Evolutionary conservation across 2,113 vertebrate species (phyloP).

Genomic region (Eolophus roseicapilla): DNA sequence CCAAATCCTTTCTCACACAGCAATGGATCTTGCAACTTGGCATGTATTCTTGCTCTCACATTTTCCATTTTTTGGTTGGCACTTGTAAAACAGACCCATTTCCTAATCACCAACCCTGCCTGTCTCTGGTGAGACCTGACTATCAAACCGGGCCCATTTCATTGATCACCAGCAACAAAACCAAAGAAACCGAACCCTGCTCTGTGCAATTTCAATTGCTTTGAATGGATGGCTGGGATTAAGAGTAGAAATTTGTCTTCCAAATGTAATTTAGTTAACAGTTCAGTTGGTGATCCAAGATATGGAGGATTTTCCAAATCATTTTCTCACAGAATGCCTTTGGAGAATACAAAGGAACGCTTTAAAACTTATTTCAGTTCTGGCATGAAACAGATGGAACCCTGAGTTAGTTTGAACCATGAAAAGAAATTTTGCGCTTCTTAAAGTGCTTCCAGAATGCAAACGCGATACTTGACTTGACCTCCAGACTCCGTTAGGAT

Average conservation of each 20-base stretch:
- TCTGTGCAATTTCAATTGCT: not conserved
- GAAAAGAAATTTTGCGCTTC: not conserved
- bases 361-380: not conserved
- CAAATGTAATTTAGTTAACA: not conserved
- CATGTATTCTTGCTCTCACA: not conserved
- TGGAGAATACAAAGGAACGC: not conserved
- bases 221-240: not conserved
- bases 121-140: not conserved
- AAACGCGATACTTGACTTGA: not conserved
- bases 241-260: not conserved
- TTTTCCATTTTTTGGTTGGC: not conserved
- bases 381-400: not conserved
- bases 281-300: not conserved
- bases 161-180: not conserved
- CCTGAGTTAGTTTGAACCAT: not conserved
- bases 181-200: not conserved
- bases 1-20: not conserved
- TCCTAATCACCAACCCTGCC: accelerated
- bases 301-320: not conserved
- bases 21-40: not conserved
- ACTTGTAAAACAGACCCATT: not conserved
- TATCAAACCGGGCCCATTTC: not conserved
- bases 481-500: not conserved
- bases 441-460: not conserved
- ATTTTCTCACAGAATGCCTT: not conserved